These are phyloP conservation scores for Copsychus sechellarum DNA, from an alignment of 2,113 vertebrate genomes.

Conservation along the genomic window DNA sequence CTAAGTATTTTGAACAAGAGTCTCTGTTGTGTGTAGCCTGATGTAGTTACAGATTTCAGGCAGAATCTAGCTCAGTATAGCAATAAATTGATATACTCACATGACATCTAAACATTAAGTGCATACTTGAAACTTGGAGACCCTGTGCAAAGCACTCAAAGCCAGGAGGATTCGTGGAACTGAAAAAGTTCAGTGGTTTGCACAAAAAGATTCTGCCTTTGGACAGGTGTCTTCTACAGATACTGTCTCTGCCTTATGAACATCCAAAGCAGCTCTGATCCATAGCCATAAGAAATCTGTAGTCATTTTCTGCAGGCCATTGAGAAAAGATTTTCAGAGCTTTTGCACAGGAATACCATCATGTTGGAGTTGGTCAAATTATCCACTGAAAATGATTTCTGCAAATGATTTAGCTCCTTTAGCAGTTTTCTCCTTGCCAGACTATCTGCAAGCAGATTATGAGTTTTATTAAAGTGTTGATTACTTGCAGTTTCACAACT, in stretches of 20 bases:
- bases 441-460: slow-evolving; percentile 29
- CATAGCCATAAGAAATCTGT: not conserved
- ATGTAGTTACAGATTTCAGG: not conserved
- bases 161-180: not conserved
- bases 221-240: not conserved
- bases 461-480: slow-evolving; percentile 53
- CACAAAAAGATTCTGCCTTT: not conserved
- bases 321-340: slow-evolving; percentile 21
- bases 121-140: not conserved
- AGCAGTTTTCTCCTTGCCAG: slow-evolving; percentile 26
- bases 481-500: slow-evolving; percentile 51
- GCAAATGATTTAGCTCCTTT: slow-evolving; percentile 33
- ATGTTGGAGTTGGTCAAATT: slow-evolving; percentile 20
- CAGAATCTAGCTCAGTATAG: not conserved
- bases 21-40: slow-evolving; percentile 9
- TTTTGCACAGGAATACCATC: slow-evolving; percentile 21
- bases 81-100: not conserved
- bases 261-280: not conserved
- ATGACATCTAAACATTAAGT: not conserved
- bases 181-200: not conserved
- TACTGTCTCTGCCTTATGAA: not conserved
- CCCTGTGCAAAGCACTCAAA: not conserved
- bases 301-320: not conserved
- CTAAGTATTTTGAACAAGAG: slow-evolving; percentile 38
- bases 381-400: slow-evolving; percentile 11